Evolutionary conservation across 2,888 invertebrate species (phyloP).

Genomic region (Timema cristinae): DNA sequence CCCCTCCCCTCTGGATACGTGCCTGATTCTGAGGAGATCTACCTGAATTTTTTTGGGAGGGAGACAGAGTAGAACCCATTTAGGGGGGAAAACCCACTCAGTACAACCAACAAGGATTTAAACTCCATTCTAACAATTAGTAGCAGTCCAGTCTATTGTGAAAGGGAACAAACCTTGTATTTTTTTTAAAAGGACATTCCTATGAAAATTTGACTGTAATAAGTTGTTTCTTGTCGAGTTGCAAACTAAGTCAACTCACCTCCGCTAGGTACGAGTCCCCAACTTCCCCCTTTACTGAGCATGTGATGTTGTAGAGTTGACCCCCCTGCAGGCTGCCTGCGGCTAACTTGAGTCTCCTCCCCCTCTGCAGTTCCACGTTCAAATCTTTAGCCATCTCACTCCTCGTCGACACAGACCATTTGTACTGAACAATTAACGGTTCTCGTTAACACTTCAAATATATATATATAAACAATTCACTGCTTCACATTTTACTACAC

Average conservation of each 20-base stretch:
- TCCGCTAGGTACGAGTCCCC: not conserved
- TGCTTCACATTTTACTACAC: too few relatives aligned
- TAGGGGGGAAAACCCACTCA: too few relatives aligned
- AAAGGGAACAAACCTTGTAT: too few relatives aligned
- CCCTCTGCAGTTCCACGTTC: conserved; percentile 22
- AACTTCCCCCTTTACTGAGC: conserved; percentile 12
- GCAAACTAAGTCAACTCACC: not conserved
- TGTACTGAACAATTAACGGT: conserved; percentile 20
- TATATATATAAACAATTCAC: too few relatives aligned
- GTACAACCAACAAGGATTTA: too few relatives aligned
- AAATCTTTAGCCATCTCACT: not conserved
- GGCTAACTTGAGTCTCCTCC: conserved; percentile 23
- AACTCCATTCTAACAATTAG: too few relatives aligned
- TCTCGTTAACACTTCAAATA: too few relatives aligned
- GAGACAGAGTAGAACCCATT: too few relatives aligned
- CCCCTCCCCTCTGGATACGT: too few relatives aligned
- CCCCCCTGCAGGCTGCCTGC: conserved; percentile 24
- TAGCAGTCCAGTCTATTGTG: too few relatives aligned
- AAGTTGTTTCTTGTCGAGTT: not conserved
- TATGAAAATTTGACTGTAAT: not conserved
- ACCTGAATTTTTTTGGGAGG: too few relatives aligned
- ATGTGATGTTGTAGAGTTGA: conserved; percentile 22
- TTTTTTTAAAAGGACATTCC: not conserved
- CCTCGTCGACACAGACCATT: not conserved
- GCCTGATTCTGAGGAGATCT: too few relatives aligned